Percentiles rank a stretch among this genome's conserved stretches.
Conservation (phyloP, 2,797 vertebrate genomes). For the Mycteria americana region DNA sequence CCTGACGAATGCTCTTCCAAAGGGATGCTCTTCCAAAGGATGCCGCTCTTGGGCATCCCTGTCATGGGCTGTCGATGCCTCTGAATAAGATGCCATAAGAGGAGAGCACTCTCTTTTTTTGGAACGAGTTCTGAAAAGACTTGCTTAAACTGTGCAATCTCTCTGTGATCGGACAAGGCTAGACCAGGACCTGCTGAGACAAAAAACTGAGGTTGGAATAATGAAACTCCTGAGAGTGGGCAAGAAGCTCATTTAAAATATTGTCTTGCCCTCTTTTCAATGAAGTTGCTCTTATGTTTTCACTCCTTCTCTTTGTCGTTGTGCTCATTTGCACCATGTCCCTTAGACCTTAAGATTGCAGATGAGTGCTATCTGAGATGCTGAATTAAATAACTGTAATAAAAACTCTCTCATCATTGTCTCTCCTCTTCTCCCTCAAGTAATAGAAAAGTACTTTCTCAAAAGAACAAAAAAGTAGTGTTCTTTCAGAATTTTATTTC, state of each 20-base stretch:
- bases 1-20: not conserved
- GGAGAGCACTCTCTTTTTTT: not conserved
- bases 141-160: not conserved
- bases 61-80: not conserved
- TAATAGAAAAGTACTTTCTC: not conserved
- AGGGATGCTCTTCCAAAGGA: not conserved
- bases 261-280: not conserved
- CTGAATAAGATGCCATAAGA: not conserved
- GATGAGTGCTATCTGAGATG: not conserved
- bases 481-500: not conserved
- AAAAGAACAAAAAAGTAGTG: not conserved
- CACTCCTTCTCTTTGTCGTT: not conserved
- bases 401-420: not conserved
- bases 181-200: not conserved
- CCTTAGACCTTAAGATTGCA: not conserved
- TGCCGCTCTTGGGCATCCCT: fast-evolving
- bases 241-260: not conserved
- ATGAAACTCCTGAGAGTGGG: not conserved
- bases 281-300: not conserved
- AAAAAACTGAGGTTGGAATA: not conserved
- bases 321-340: not conserved
- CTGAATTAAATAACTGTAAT: not conserved
- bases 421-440: not conserved
- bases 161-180: not conserved
- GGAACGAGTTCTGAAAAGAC: not conserved